Conservation (phyloP, 1,140 invertebrate species). For the Leptinotarsa lineolata region DNA sequence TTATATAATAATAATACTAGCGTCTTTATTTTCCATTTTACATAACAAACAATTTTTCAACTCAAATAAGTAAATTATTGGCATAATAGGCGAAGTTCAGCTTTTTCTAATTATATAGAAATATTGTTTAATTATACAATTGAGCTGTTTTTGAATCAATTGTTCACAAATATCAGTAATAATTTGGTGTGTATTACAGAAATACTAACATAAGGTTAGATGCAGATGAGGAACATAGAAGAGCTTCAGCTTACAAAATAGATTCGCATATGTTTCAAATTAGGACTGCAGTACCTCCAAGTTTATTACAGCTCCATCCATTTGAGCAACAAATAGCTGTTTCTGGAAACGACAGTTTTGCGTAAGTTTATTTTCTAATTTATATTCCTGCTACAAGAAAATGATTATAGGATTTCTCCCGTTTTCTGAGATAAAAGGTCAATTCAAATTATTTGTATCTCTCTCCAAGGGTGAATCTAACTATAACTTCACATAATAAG, state of each 20-base stretch:
- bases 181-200: slow-evolving; percentile 55
- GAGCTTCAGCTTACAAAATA: slow-evolving; percentile 61
- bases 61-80: too few species aligned
- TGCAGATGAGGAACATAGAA: slow-evolving; percentile 67
- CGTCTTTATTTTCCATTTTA: too few species aligned
- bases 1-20: too few species aligned
- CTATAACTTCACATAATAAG: neutral
- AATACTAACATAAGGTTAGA: slow-evolving; percentile 67
- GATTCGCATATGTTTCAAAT: slow-evolving; percentile 85
- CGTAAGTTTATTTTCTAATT: slow-evolving; percentile 58
- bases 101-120: too few species aligned
- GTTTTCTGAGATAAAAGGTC: neutral
- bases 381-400: too few species aligned
- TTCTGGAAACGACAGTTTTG: slow-evolving; percentile 82
- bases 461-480: neutral
- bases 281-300: slow-evolving; percentile 75
- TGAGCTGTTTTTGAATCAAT: too few species aligned
- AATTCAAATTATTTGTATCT: neutral
- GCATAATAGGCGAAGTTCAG: too few species aligned
- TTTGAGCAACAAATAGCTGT: slow-evolving; percentile 87
- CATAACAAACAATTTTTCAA: too few species aligned
- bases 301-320: slow-evolving; percentile 83
- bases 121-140: too few species aligned
- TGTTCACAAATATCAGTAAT: neutral
- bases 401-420: neutral